Conservation (phyloP, 1,140 invertebrate species). For the Dendrolimus punctatus region DNA sequence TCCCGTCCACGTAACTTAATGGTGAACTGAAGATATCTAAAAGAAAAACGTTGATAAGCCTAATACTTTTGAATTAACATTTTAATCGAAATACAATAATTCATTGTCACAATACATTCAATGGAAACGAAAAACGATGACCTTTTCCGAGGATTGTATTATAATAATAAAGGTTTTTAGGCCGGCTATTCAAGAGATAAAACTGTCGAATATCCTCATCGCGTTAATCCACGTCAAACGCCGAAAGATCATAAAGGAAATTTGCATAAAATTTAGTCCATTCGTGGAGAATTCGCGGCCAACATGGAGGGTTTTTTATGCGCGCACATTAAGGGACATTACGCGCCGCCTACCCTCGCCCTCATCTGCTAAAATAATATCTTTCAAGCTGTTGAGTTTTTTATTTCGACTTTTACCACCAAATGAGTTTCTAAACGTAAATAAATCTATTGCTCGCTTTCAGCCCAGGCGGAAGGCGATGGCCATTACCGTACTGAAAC, state of each 20-base stretch:
- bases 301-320: constrained; percentile 28
- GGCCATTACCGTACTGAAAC: constrained; percentile 29
- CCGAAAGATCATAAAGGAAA: constrained; percentile 37
- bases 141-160: not conserved
- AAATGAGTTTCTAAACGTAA: constrained; percentile 55
- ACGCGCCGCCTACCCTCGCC: constrained; percentile 19
- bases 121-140: too few species aligned
- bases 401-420: constrained; percentile 34
- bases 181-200: constrained; percentile 12
- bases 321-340: constrained; percentile 43
- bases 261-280: constrained; percentile 40
- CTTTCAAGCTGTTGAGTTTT: constrained; percentile 48
- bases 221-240: constrained; percentile 33
- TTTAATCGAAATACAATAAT: too few species aligned
- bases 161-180: constrained; percentile 7
- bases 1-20: constrained; percentile 22
- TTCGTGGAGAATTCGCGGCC: constrained; percentile 32
- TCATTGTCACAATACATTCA: too few species aligned
- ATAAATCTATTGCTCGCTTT: constrained; percentile 40
- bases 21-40: not conserved
- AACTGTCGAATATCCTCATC: constrained; percentile 22
- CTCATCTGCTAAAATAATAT: constrained; percentile 41
- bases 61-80: too few species aligned
- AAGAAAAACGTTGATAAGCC: too few species aligned
- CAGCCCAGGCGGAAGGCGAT: constrained; percentile 16